A percentile compares a stretch with the other conserved stretches of the same genome.
These are phyloP conservation scores for Onychomys arenicola DNA, from an alignment of 2,797 vertebrate genomes.

Conservation along the genomic window DNA sequence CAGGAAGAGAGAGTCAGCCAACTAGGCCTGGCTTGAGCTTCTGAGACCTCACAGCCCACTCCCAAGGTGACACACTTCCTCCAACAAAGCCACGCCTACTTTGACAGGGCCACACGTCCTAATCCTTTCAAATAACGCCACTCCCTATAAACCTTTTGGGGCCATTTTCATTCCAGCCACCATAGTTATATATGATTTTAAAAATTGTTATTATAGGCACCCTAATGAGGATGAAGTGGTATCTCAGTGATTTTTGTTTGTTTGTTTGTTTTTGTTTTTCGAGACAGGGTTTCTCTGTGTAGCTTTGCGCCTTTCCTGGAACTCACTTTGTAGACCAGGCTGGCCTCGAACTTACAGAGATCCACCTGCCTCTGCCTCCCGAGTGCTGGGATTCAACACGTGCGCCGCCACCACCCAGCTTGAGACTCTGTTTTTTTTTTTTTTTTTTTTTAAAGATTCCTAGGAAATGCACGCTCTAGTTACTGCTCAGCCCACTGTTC, in stretches of 20 bases:
- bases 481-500: not conserved
- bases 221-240: not conserved
- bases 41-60: not conserved
- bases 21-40: not conserved
- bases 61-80: not conserved
- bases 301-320: no score
- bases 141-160: not conserved
- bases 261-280: no score
- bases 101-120: not conserved
- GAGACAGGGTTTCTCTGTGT: no score
- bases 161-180: no score
- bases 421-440: no score
- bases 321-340: no score
- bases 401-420: no score
- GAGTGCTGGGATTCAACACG: no score
- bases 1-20: not conserved
- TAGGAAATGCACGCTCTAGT: not conserved
- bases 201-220: not conserved
- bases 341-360: no score
- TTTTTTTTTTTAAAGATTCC: no score
- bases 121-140: not conserved
- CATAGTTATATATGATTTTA: not conserved
- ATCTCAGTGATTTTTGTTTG: not conserved
- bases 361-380: no score
- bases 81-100: no score